Evolutionary conservation across 2,113 vertebrate genomes (phyloP), one percentile per base, ranked within the genome.

Genomic region (Barbus barbus): DNA sequence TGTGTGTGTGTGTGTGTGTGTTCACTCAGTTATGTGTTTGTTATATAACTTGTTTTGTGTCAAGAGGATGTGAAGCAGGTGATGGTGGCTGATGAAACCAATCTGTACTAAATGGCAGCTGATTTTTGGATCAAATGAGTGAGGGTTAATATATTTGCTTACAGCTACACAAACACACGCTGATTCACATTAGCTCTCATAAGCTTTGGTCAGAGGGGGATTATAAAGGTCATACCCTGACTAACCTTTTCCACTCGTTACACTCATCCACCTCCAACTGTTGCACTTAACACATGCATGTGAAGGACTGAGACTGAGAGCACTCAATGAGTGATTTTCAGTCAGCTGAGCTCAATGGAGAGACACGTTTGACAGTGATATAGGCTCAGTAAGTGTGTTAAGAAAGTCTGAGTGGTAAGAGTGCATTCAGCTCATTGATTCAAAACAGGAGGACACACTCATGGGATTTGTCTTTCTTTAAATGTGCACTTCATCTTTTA

Each of bases 101-200:
- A 14, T 38, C 20, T 79, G n/a, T 79, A 20, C 3, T 26, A 26
- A 79, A 18, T 3, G 14, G 46, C 56, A 6, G 51, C 4, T 13
- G 9, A 36, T 36, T 78, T 58, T 24, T 33, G 73, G 28, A 78
- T 78, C 11, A 24, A 12, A 24, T 12, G 16, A 51, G 73, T 75
- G 74, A 24, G 20, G n/a, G 18, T 58, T 16, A 56, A 1, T 81
- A 73, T 73, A 20, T 76, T 22, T 20, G 58, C 51, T 20, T 13
- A 22, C 41, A 81, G 46, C 46, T 46, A 69, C 72, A 61, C 51
- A 82, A 33, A 82, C 60, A 81, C 60, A 81, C 53, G 67, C 56
- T 38, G 9, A 72, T 56, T 56, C 2, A 83, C 72, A 83, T n/a
- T 67, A 20, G 46, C 38, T 51, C 22, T 16, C 22, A 8, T 58